Conservation (phyloP, 2,113 vertebrate species). For the Thamnophis sirtalis region DNA sequence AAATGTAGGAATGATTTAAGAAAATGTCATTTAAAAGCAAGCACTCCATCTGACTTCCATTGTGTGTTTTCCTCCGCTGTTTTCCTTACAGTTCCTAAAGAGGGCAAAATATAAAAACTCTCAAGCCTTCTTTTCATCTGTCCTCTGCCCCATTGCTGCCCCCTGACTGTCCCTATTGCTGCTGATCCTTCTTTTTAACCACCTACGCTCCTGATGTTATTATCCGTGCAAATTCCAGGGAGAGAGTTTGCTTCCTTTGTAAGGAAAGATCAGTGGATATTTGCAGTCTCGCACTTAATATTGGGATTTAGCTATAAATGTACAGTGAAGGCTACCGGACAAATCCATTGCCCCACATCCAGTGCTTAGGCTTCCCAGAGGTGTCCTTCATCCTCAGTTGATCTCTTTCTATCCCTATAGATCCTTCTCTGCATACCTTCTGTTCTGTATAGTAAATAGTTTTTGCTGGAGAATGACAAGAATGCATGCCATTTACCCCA, state of each 20-base stretch:
- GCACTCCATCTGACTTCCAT: neutral
- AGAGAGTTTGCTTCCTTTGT: neutral
- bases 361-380: neutral
- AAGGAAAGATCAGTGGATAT: neutral
- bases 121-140: neutral
- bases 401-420: neutral
- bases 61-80: neutral
- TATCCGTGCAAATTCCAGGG: neutral
- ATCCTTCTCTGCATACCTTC: neutral
- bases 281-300: no score
- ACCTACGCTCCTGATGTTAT: neutral
- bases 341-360: neutral
- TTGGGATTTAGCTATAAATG: neutral
- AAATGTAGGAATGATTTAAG: neutral
- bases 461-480: neutral
- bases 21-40: neutral
- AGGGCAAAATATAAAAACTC: neutral
- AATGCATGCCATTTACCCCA: neutral
- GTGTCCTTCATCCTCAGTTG: neutral
- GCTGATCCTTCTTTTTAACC: neutral
- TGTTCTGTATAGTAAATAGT: neutral
- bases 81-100: neutral
- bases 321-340: neutral
- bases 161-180: neutral
- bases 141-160: neutral